phyloP scores from a whole-genome alignment of 2,888 invertebrate species.

The Rhamphomyia laevipes region DNA sequence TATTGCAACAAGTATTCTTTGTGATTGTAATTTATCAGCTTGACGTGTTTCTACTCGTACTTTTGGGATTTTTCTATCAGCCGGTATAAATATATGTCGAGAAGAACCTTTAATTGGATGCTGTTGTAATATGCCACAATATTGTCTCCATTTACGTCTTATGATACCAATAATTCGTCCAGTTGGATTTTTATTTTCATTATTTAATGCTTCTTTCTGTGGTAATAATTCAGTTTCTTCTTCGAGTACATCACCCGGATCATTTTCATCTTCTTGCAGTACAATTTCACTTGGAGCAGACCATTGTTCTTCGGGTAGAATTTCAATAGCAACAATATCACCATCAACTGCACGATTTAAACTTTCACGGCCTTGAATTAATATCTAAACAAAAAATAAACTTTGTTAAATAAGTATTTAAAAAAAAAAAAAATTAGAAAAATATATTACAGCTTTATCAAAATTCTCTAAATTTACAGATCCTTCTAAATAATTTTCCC shows the following conservation, averaged over 20 bases:
- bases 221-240: conserved; percentile 43
- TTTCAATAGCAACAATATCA: conserved; percentile 82
- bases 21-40: conserved; percentile 62
- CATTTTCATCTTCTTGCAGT: conserved; percentile 59
- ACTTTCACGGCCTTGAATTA: conserved; percentile 73
- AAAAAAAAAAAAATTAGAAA: conserved; percentile 8
- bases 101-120: conserved; percentile 56
- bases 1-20: conserved; percentile 88
- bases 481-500: conserved; percentile 92
- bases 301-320: conserved; percentile 85
- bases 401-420: conserved; percentile 2
- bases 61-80: conserved; percentile 87
- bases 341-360: conserved; percentile 92
- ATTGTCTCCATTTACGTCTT: conserved; percentile 91
- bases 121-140: conserved; percentile 87
- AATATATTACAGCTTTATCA: conserved; percentile 57
- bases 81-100: conserved; percentile 85
- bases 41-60: conserved; percentile 93
- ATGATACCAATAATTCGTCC: conserved; percentile 89
- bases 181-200: conserved; percentile 49
- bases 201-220: conserved; percentile 23
- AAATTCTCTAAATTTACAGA: conserved; percentile 66
- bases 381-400: conserved; percentile 42
- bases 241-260: conserved; percentile 54
- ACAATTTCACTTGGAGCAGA: conserved; percentile 77